A percentile compares a stretch with the other conserved stretches of the same genome.
Conservation (phyloP, 2,888 invertebrate species). For the Sarcophaga carnaria region DNA sequence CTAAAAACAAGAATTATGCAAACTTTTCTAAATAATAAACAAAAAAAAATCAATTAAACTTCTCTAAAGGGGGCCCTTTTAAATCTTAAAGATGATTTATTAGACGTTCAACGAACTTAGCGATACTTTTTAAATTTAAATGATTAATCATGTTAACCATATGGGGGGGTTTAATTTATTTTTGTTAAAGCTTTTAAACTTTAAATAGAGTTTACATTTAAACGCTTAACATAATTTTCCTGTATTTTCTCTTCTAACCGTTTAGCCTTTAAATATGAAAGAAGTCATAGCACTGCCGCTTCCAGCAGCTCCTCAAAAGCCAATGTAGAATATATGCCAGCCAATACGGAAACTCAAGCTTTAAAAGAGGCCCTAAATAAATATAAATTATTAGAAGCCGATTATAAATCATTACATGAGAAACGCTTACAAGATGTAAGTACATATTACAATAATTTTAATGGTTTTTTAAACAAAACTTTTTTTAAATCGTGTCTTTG, state of each 20-base stretch:
- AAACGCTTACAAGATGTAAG: constrained; percentile 91
- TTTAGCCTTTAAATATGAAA: constrained; percentile 67
- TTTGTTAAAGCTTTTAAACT: background rate
- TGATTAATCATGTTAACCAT: constrained; percentile 12
- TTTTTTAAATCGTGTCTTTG: no score
- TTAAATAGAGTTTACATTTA: background rate
- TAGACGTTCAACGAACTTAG: constrained; percentile 56
- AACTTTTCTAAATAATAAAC: constrained; percentile 20
- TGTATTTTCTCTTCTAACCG: constrained; percentile 7
- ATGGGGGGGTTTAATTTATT: background rate
- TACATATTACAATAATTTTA: constrained; percentile 32
- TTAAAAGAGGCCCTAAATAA: constrained; percentile 84
- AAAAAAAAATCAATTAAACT: constrained; percentile 9
- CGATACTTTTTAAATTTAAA: constrained; percentile 13
- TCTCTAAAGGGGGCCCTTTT: constrained; percentile 6
- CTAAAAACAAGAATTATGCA: constrained; percentile 20
- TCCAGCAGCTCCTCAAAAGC: constrained; percentile 58
- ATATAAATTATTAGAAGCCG: constrained; percentile 88
- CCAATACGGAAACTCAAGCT: constrained; percentile 79
- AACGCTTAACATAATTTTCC: background rate
- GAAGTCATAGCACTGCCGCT: constrained; percentile 59
- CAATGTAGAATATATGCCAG: constrained; percentile 75
- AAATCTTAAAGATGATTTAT: background rate
- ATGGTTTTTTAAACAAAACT: no score
- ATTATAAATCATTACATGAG: constrained; percentile 88